phyloP scores from a whole-genome alignment of 1,140 invertebrate species.

The Stegodyphus dumicola region DNA sequence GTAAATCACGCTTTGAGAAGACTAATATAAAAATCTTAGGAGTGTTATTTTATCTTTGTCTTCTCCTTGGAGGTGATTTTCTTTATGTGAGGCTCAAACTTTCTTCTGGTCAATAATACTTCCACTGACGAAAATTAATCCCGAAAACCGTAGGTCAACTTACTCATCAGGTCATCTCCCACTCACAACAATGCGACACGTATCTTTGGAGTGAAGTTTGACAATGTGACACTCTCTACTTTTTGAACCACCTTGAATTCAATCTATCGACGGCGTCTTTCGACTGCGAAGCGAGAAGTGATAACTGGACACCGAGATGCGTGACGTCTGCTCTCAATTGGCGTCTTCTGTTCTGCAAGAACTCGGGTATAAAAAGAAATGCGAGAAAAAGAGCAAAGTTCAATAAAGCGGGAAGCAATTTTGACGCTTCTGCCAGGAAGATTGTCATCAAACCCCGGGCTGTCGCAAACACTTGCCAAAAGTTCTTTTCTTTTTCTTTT shows the following conservation, averaged over 20 bases:
- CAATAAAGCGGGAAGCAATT: constrained; percentile 54
- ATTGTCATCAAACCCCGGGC: constrained; percentile 51
- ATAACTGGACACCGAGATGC: constrained; percentile 42
- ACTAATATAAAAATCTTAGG: too few relatives aligned
- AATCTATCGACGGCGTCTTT: not conserved
- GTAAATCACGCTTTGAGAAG: too few relatives aligned
- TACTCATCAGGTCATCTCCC: constrained; percentile 18
- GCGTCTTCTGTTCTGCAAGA: not conserved
- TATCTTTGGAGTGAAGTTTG: constrained; percentile 2
- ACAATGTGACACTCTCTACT: constrained; percentile 32
- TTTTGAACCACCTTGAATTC: constrained; percentile 13
- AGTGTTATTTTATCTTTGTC: too few relatives aligned
- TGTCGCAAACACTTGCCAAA: constrained; percentile 43
- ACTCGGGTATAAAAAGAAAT: constrained; percentile 3
- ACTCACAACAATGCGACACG: constrained; percentile 6
- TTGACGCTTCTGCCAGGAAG: constrained; percentile 55
- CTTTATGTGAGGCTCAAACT: too few relatives aligned
- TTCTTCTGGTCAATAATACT: not conserved
- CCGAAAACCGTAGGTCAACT: constrained; percentile 12
- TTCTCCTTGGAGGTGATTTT: too few relatives aligned
- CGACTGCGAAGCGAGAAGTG: constrained; percentile 9
- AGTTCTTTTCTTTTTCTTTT: constrained; percentile 9
- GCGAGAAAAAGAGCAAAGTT: constrained; percentile 21
- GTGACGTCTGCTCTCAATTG: constrained; percentile 28
- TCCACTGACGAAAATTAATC: constrained; percentile 38